These are phyloP conservation scores for Prenolepis imparis DNA, from an alignment of 2,888 invertebrate species.

Conservation along the genomic window DNA sequence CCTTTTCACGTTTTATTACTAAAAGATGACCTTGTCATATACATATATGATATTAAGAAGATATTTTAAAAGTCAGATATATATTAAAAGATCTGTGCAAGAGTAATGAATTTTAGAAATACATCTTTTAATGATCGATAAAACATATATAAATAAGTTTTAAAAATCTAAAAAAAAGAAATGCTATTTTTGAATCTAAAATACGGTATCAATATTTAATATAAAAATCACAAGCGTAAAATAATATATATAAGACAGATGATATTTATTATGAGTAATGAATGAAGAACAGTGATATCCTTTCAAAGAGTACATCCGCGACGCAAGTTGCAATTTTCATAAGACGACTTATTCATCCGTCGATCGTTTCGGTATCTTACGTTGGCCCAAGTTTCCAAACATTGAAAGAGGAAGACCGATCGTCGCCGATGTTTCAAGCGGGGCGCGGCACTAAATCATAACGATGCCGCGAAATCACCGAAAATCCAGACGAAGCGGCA, in stretches of 20 bases:
- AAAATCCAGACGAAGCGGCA: slow-evolving; percentile 73
- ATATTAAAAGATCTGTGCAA: neutral
- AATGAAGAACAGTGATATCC: neutral
- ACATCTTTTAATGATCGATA: neutral
- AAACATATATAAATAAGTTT: neutral
- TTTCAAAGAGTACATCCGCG: neutral
- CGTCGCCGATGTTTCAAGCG: slow-evolving; percentile 70
- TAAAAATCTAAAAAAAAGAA: no score
- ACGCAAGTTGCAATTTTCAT: neutral
- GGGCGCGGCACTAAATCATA: slow-evolving; percentile 72
- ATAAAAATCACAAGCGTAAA: neutral
- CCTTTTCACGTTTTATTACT: neutral
- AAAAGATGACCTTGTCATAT: neutral
- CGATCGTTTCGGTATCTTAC: slow-evolving; percentile 5
- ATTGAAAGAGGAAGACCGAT: slow-evolving; percentile 64
- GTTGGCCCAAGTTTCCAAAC: slow-evolving; percentile 7
- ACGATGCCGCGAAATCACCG: slow-evolving; percentile 75
- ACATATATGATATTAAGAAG: neutral
- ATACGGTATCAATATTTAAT: neutral
- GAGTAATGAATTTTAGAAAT: neutral
- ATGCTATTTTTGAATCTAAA: neutral
- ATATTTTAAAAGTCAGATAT: neutral
- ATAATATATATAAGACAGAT: neutral
- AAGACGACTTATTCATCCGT: neutral
- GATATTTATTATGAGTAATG: neutral